phyloP scores from a whole-genome alignment of 2,888 invertebrate genomes.

The Melanophora roralis region DNA sequence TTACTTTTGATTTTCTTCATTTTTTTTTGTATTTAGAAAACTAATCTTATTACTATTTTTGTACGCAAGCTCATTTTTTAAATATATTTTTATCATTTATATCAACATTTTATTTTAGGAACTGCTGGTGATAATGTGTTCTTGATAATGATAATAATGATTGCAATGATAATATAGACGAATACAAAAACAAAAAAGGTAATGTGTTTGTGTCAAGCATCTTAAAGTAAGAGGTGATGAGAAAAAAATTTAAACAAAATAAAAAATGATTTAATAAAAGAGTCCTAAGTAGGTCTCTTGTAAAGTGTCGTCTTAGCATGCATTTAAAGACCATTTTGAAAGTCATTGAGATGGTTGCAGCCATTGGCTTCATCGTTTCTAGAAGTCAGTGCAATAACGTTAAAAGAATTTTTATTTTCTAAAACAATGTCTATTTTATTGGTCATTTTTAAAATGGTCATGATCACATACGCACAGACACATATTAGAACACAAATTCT shows the following conservation, averaged over 20 bases:
- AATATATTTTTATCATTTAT: not conserved
- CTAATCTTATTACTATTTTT: conserved; percentile 11
- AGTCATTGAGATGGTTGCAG: conserved; percentile 45
- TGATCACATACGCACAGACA: conserved; percentile 6
- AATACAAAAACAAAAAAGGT: too few species aligned
- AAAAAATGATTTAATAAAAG: conserved; percentile 13
- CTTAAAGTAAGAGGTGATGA: not conserved
- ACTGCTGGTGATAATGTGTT: conserved; percentile 44
- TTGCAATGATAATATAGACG: conserved; percentile 4
- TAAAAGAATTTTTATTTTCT: conserved; percentile 60
- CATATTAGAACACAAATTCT: not conserved
- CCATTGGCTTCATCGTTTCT: conserved; percentile 38
- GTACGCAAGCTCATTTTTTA: not conserved
- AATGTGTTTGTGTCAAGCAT: conserved; percentile 42
- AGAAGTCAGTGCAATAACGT: conserved; percentile 46
- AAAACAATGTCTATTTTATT: conserved; percentile 44
- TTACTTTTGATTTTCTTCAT: too few species aligned
- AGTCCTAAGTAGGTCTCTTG: conserved; percentile 65
- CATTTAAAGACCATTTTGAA: conserved; percentile 58
- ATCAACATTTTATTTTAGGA: conserved; percentile 46
- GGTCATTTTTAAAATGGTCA: conserved; percentile 49
- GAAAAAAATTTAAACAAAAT: not conserved
- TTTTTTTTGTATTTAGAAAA: too few species aligned
- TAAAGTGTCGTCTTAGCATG: conserved; percentile 65
- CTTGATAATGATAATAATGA: conserved; percentile 16